Evolutionary conservation across 2,888 invertebrate species (phyloP).

Genomic region (Sussaba pulchella): DNA sequence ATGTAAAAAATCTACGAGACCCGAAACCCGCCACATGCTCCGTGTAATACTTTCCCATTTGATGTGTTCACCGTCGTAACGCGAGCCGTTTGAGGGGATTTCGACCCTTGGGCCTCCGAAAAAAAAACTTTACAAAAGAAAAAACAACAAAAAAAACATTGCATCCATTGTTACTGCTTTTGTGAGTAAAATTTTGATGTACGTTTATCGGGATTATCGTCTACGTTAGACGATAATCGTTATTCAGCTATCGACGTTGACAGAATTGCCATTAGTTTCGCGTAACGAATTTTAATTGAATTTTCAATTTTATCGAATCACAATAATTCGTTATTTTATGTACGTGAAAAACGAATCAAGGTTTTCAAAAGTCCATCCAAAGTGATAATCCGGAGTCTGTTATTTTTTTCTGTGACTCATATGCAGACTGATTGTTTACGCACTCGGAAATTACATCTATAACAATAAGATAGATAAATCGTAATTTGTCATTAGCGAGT

Average conservation of each 20-base stretch:
- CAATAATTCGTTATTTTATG: background rate
- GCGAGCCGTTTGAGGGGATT: slow-evolving; percentile 11
- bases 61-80: slow-evolving; percentile 34
- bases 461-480: background rate
- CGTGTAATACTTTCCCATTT: slow-evolving; percentile 57
- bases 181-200: background rate
- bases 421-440: background rate
- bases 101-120: background rate
- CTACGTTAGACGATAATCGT: background rate
- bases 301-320: background rate
- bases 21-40: slow-evolving; percentile 38
- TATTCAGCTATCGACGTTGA: background rate
- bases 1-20: slow-evolving; percentile 41
- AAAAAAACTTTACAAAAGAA: background rate
- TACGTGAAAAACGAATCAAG: background rate
- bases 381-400: background rate
- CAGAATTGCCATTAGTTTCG: background rate
- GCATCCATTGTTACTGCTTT: background rate
- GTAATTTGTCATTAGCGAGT: background rate
- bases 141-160: background rate
- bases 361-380: background rate
- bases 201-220: background rate
- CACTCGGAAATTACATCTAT: background rate
- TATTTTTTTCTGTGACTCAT: background rate
- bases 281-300: background rate